A percentile compares a stretch with the other conserved stretches of the same genome.
Conservation (phyloP, 2,113 vertebrate species). For the Heterotilapia buettikoferi region DNA sequence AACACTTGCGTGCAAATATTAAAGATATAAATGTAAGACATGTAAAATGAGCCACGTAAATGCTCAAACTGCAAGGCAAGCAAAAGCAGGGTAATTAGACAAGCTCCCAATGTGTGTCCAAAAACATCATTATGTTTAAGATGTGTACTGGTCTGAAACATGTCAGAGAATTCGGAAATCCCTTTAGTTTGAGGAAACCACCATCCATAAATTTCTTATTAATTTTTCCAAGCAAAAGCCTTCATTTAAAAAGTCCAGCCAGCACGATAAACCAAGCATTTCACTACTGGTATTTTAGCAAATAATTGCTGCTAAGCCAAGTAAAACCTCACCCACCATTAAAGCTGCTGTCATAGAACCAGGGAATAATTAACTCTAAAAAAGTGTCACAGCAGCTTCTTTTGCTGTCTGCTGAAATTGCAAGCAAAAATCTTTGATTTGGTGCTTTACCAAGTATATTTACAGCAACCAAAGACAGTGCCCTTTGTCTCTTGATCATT, state of each 20-base stretch:
- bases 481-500: background rate
- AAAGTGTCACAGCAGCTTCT: constrained; percentile 20
- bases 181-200: constrained; percentile 31
- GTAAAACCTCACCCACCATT: background rate
- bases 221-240: background rate
- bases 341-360: background rate
- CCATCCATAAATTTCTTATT: constrained; percentile 6
- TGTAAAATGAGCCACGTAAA: background rate
- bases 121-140: background rate
- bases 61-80: background rate
- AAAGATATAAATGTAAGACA: background rate
- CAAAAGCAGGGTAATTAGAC: constrained; percentile 7
- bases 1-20: background rate
- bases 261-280: constrained; percentile 16
- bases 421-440: background rate
- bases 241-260: background rate
- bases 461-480: background rate
- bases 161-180: constrained; percentile 14
- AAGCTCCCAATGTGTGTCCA: background rate
- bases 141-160: constrained; percentile 2
- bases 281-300: background rate
- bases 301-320: constrained; percentile 36
- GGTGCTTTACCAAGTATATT: background rate
- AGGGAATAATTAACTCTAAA: constrained; percentile 37
- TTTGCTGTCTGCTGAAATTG: background rate